A percentile compares a stretch with the other conserved stretches of the same genome.
Evolutionary conservation across 2,113 vertebrate species (phyloP).

Genomic region (Sinosuthora webbiana): DNA sequence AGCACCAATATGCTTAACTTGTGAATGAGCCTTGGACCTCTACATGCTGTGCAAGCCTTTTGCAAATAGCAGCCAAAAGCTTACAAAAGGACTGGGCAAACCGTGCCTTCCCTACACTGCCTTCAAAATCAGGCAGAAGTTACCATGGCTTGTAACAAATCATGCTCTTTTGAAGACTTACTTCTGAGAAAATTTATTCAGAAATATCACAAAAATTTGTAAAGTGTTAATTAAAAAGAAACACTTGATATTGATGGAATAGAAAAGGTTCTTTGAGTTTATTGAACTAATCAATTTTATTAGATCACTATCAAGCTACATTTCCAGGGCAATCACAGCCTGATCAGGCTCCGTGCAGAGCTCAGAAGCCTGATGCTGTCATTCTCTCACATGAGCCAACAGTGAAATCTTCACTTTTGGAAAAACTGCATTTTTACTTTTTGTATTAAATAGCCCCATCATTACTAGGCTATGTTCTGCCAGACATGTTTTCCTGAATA

Average conservation of each 20-base stretch:
- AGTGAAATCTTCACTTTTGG: not conserved
- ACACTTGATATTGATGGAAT: not conserved
- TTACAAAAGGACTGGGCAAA: not conserved
- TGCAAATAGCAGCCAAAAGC: not conserved
- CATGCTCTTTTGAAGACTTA: accelerated
- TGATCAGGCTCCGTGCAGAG: not conserved
- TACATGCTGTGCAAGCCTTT: not conserved
- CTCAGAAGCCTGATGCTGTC: not conserved
- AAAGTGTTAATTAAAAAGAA: not conserved
- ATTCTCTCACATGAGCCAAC: not conserved
- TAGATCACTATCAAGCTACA: not conserved
- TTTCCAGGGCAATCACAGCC: not conserved
- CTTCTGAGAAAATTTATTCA: not conserved
- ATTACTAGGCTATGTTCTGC: not conserved
- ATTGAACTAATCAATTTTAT: not conserved
- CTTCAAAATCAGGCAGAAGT: not conserved
- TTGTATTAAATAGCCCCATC: not conserved
- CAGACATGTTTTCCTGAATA: not conserved
- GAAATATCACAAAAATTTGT: not conserved
- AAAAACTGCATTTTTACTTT: not conserved
- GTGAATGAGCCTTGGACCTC: not conserved
- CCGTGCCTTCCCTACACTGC: not conserved
- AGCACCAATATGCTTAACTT: not conserved
- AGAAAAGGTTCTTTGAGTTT: not conserved
- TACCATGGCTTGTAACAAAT: not conserved